Conservation (phyloP, 2,113 vertebrate genomes). For the Chloroceryle aenea region DNA sequence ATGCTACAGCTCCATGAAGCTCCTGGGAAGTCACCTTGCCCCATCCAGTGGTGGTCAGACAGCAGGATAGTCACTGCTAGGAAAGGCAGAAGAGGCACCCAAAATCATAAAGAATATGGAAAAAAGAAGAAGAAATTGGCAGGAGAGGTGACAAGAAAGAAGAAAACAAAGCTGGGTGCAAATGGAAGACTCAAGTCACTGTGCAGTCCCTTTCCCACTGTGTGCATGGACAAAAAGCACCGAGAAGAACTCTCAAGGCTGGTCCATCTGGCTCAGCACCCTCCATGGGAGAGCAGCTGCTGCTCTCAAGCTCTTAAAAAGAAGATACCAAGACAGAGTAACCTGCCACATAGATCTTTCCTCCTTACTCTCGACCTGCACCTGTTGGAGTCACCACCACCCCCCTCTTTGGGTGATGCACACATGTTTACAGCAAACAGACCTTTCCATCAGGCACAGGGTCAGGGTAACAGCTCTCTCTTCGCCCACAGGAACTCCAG, state of each 20-base stretch:
- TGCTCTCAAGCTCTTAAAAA: neutral
- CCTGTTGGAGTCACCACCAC: neutral
- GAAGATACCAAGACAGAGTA: neutral
- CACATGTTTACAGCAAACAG: neutral
- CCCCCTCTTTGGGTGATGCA: neutral
- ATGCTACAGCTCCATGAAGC: neutral
- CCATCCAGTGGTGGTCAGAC: fast-evolving
- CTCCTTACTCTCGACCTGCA: neutral
- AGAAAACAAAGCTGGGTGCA: neutral
- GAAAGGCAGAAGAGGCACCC: neutral
- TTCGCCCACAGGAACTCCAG: neutral
- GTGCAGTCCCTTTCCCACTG: neutral
- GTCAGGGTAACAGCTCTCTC: neutral
- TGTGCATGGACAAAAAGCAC: neutral
- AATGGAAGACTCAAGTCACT: neutral
- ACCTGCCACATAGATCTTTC: neutral
- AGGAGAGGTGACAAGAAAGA: neutral
- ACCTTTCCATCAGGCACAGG: neutral
- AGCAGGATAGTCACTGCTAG: neutral
- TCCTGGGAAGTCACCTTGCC: neutral
- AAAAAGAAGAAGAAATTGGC: neutral
- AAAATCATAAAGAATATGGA: fast-evolving
- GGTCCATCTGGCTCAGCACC: neutral
- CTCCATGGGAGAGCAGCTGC: neutral
- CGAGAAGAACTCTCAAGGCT: too few relatives aligned